These are phyloP conservation scores for Megalurothrips usitatus DNA, from an alignment of 2,888 invertebrate genomes.

Conservation along the genomic window DNA sequence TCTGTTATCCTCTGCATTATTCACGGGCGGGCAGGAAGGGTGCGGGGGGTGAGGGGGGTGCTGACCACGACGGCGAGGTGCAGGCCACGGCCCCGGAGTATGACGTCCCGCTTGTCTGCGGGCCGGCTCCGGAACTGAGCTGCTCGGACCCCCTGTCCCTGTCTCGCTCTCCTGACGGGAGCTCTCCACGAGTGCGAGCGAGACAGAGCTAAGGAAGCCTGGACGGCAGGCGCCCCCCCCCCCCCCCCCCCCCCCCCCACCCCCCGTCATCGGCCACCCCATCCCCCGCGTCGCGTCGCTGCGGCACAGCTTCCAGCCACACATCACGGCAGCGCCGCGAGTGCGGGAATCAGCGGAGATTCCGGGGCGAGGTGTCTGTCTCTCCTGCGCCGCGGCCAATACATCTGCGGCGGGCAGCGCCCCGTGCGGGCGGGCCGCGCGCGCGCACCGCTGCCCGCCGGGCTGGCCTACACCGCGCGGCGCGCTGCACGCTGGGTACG, in stretches of 20 bases:
- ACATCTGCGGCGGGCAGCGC: background rate
- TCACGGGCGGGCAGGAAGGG: conserved; percentile 29
- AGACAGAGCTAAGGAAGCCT: too few relatives aligned
- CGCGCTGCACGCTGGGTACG: background rate
- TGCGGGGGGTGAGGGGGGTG: background rate
- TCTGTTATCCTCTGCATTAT: conserved; percentile 37
- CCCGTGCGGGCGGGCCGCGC: background rate
- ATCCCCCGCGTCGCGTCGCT: too few relatives aligned
- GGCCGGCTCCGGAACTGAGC: background rate
- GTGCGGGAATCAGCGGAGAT: too few relatives aligned
- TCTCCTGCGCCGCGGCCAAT: background rate
- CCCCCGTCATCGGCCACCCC: too few relatives aligned
- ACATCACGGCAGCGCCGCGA: too few relatives aligned
- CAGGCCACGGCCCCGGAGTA: background rate
- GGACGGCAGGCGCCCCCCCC: too few relatives aligned
- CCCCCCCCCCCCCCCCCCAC: too few relatives aligned
- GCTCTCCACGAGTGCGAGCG: too few relatives aligned
- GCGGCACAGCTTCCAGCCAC: too few relatives aligned
- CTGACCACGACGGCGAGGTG: background rate
- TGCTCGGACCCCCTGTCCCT: background rate
- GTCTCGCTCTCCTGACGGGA: too few relatives aligned
- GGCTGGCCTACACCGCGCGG: background rate
- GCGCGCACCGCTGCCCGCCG: background rate
- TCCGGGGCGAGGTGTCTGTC: too few relatives aligned
- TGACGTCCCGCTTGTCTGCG: background rate